Percentiles rank a stretch among this genome's conserved stretches.
phyloP scores from a whole-genome alignment of 2,888 invertebrate species.

The Rutpela maculata region DNA sequence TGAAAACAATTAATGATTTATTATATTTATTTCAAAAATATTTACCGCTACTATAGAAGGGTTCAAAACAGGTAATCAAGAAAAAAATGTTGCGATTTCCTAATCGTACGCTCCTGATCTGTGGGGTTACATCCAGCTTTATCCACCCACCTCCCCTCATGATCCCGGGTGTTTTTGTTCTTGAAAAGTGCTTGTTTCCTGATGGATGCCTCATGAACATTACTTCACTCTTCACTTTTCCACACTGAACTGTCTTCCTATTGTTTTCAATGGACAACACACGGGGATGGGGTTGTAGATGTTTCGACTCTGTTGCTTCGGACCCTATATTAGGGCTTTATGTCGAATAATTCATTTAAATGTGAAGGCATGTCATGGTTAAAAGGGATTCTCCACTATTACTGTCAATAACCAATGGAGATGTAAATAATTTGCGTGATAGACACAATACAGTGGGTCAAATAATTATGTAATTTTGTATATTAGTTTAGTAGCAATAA shows the following conservation, averaged over 20 bases:
- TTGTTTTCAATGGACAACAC: slow-evolving; percentile 45
- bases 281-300: slow-evolving; percentile 7
- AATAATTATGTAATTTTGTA: background rate
- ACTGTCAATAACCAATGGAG: background rate
- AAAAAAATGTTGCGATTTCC: background rate
- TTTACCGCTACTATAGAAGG: too few relatives aligned
- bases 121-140: slow-evolving; percentile 23
- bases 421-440: too few relatives aligned
- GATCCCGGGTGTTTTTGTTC: slow-evolving; percentile 53
- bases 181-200: slow-evolving; percentile 57
- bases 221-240: slow-evolving; percentile 50
- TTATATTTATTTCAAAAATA: too few relatives aligned
- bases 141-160: slow-evolving; percentile 43
- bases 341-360: slow-evolving; percentile 9
- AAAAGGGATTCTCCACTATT: background rate
- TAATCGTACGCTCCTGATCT: slow-evolving; percentile 15
- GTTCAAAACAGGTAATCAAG: background rate
- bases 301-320: slow-evolving; percentile 40
- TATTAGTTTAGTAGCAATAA: too few relatives aligned
- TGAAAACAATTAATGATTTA: too few relatives aligned
- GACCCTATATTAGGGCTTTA: slow-evolving; percentile 17
- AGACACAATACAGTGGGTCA: background rate
- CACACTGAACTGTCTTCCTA: slow-evolving; percentile 51
- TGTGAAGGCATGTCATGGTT: slow-evolving; percentile 1
- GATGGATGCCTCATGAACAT: slow-evolving; percentile 54